Base-by-base conservation (phyloP, 1,140 invertebrate genomes). In the Diachasmimorpha longicaudata region DNA sequence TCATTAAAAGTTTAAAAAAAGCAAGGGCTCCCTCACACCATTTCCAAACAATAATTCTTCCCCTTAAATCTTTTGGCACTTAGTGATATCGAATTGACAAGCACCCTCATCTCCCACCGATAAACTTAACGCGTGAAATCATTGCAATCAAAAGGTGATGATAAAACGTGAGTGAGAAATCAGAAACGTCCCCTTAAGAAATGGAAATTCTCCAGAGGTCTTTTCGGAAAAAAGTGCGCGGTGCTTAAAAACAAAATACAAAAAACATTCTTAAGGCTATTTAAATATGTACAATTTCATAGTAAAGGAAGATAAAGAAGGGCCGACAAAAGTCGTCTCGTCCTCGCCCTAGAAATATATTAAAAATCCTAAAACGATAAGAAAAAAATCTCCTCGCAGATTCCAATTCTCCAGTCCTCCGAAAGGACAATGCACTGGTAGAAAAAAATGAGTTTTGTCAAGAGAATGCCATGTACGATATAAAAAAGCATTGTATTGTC, bases 161-260 rank as follows among this genome's bases (percentile, higher is more conserved):
- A 36, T 19, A 48, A 48, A 55, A 48, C 21, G 58, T 25, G 21
- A 63, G 23, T 63, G 6, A 63, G 1, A 63, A 63, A 63, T 42
- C 39, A 63, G 31, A 58, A 58, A 9, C 4, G 58, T 14, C 19
- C 14, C 23, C 8, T 9, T 4, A 63, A 11, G 19, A 23, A 63
- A 3, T 25, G 21, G 31, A 2, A 63, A 63, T 25, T 63, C 23
- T 11, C 23, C 58, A 8, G 9, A 2, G 19, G 6, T 4, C 9
- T 4, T 25, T 23, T 25, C 19, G 8, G 31, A 63, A 23, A 63
- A 63, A 19, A 63, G 58, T 63, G 58, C 58, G 21, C 58, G 58
- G 58, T 63, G 58, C 58, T 63, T 63, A 63, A 14, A 63, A 63
- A 63, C 31, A 63, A 63, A 63, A 63, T 63, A 63, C 58, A 25